Evolutionary conservation across 2,888 invertebrate species (phyloP).

Genomic region (Ormyrus thymus): DNA sequence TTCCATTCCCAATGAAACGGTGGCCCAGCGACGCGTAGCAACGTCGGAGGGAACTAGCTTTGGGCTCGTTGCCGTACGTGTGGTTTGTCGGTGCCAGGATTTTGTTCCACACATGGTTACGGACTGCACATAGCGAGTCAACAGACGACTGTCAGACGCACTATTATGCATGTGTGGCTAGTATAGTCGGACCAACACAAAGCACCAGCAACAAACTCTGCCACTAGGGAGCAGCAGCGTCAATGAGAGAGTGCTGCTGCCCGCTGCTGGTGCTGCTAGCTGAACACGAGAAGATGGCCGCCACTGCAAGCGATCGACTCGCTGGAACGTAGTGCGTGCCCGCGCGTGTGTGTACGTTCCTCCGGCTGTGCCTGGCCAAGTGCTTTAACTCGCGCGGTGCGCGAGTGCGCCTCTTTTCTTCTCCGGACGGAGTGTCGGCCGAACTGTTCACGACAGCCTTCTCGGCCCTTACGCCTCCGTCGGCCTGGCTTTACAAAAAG

Average conservation of each 20-base stretch:
- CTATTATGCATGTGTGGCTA: too few species aligned
- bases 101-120: too few species aligned
- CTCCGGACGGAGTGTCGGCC: background rate
- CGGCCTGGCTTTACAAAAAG: background rate
- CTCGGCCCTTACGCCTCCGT: slow-evolving; percentile 18
- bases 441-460: background rate
- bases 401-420: slow-evolving; percentile 6
- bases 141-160: too few species aligned
- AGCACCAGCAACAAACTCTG: slow-evolving; percentile 5
- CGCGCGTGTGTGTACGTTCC: slow-evolving; percentile 9
- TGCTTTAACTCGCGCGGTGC: background rate
- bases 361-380: too few species aligned
- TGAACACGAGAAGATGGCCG: slow-evolving; percentile 54
- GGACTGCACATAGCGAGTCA: too few species aligned
- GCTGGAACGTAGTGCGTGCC: slow-evolving; percentile 50
- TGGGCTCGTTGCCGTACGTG: background rate
- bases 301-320: slow-evolving; percentile 44
- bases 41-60: slow-evolving; percentile 12
- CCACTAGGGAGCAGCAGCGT: slow-evolving; percentile 27
- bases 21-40: slow-evolving; percentile 41
- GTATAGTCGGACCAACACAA: too few species aligned
- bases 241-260: slow-evolving; percentile 39
- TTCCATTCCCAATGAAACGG: background rate
- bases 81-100: background rate
- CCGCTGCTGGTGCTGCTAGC: slow-evolving; percentile 28